phyloP scores from a whole-genome alignment of 1,140 invertebrate genomes.

The Apis dorsata region DNA sequence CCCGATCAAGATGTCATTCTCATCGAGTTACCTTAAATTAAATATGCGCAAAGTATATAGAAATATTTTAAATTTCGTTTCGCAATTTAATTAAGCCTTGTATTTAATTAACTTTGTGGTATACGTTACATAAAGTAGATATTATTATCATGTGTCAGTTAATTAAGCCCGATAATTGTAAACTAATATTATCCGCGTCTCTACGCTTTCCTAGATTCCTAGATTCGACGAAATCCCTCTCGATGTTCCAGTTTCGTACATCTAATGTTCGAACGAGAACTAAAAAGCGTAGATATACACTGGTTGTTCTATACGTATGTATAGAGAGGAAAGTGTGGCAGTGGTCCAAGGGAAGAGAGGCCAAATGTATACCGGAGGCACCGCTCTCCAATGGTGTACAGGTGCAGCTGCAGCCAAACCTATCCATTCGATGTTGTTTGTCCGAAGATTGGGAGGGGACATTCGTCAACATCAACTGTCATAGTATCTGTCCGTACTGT shows the following conservation, averaged over 20 bases:
- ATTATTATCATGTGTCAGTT: too few relatives aligned
- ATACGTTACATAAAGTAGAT: too few relatives aligned
- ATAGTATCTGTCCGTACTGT: slow-evolving; percentile 20
- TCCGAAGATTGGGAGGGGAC: slow-evolving; percentile 41
- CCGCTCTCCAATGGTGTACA: slow-evolving; percentile 3
- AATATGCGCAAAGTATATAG: too few relatives aligned
- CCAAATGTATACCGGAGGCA: slow-evolving; percentile 11
- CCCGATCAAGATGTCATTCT: not conserved
- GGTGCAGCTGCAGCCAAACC: slow-evolving; percentile 42
- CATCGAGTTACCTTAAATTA: too few relatives aligned
- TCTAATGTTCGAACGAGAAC: slow-evolving; percentile 35
- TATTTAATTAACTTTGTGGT: too few relatives aligned
- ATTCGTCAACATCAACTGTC: slow-evolving; percentile 59
- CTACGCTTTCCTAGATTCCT: slow-evolving; percentile 4
- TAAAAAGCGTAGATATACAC: slow-evolving; percentile 36
- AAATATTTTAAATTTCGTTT: too few relatives aligned
- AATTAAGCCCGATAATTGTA: too few relatives aligned
- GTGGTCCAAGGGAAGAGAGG: slow-evolving; percentile 30
- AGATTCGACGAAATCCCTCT: slow-evolving; percentile 51
- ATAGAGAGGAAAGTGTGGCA: slow-evolving; percentile 56
- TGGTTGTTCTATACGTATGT: slow-evolving; percentile 12
- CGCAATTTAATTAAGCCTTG: too few relatives aligned
- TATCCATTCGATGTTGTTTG: not conserved
- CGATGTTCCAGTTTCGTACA: slow-evolving; percentile 69
- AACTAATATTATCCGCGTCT: not conserved